Conservation (phyloP, 2,797 vertebrate genomes). For the Hozukius guyotensis region DNA sequence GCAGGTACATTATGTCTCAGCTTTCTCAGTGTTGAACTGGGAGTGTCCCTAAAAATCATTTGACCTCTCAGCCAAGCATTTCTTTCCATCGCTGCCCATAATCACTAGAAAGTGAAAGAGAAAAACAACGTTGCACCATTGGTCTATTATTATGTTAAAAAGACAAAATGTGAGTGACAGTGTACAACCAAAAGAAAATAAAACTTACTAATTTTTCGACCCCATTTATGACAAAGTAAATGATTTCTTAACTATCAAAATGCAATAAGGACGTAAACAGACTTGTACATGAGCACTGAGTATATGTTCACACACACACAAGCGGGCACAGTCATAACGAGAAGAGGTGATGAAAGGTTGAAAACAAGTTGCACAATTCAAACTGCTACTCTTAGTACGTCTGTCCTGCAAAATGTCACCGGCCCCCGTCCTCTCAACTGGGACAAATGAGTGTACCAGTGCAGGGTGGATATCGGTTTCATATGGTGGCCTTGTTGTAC, state of each 20-base stretch:
- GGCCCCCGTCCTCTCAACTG: not conserved
- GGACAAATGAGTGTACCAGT: not conserved
- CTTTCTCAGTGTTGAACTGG: not conserved
- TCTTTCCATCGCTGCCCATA: not conserved
- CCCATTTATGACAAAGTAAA: not conserved
- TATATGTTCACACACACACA: not conserved
- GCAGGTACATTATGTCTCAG: not conserved
- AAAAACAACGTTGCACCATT: not conserved
- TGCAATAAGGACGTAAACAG: not conserved
- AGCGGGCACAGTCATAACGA: not conserved
- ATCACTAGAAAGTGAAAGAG: not conserved
- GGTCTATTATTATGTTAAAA: not conserved
- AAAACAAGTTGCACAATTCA: conserved; percentile 39
- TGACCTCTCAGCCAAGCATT: not conserved
- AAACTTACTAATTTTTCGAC: not conserved
- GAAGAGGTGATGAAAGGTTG: conserved; percentile 52
- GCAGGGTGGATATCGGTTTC: not conserved
- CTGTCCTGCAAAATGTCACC: conserved; percentile 43
- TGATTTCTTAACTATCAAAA: not conserved
- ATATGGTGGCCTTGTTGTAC: not conserved
- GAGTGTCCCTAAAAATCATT: not conserved
- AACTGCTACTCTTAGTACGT: conserved; percentile 7
- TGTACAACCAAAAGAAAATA: not conserved
- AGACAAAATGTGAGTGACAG: not conserved
- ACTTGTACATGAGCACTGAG: not conserved